Evolutionary conservation across 2,797 vertebrate genomes (phyloP), one percentile per base, ranked within the genome.

Genomic region (Calcarius lapponicus): DNA sequence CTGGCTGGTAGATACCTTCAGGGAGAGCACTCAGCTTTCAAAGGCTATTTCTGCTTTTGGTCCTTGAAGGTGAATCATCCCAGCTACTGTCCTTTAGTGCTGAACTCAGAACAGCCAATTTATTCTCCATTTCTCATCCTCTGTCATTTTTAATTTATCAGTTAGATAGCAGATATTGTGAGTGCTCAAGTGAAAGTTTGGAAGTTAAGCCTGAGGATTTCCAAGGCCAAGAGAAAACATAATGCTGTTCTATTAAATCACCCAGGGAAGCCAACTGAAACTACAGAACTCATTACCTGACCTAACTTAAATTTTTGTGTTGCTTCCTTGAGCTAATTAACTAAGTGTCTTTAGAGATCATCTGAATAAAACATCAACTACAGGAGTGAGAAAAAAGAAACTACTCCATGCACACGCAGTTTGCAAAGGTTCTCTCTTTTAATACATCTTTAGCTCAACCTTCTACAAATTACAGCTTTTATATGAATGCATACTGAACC

Each of bases 111-210:
- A 80, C 31, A 94, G 24, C 25, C 53, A 86, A 74, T 42, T 89
- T 45, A 54, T 76, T 88, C 84, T 73, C 50, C 36, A 53, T 92
- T 91, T 85, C 60, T 88, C 83, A 36, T 92, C 65, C 88, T 64
- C 72, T 74, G 76, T 93, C 80, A 75, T 53, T 92, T 64, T 64
- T 82, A 88, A 94, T 91, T 95, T 95, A 47, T 88, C 65, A 93
- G 61, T 86, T 66, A 93, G 75, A 84, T 34, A 56, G 31, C 16
- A 86, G 21, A 88, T 72, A 83, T 40, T 60, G 26, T 73, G 71
- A 92, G 43, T 82, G 36, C 26, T 60, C 74, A 76, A 87, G 24
- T 70, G 64, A 70, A 93, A 89, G 50, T 74, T 82, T 67, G 45
- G 48, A 56, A 89, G 48, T 76, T 58, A 87, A 85, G 78, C 64